Conservation (phyloP, 2,888 invertebrate genomes). For the Andrena bicolor region DNA sequence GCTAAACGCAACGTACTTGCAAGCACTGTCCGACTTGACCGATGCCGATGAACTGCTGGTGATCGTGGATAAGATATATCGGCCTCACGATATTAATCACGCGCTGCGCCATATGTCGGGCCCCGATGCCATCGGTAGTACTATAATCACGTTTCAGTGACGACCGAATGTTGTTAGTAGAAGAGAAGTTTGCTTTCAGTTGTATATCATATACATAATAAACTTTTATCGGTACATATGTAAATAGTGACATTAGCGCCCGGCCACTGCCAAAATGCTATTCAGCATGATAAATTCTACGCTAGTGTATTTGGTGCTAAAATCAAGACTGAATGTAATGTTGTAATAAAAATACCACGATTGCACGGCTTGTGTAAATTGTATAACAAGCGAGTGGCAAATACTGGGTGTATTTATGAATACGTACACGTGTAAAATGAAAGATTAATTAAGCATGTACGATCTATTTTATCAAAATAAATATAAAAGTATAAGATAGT, state of each 20-base stretch:
- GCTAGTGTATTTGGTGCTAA: slow-evolving; percentile 59
- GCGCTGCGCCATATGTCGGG: slow-evolving; percentile 85
- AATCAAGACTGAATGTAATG: slow-evolving; percentile 73
- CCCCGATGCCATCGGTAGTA: slow-evolving; percentile 85
- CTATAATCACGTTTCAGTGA: slow-evolving; percentile 85
- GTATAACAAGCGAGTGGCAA: background rate
- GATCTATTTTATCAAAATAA: slow-evolving; percentile 79
- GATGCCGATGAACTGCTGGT: slow-evolving; percentile 87
- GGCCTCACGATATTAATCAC: slow-evolving; percentile 85
- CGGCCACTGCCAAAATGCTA: slow-evolving; percentile 49
- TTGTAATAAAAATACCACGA: slow-evolving; percentile 32
- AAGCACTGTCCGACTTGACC: slow-evolving; percentile 85
- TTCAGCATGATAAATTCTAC: slow-evolving; percentile 20
- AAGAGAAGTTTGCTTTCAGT: slow-evolving; percentile 12
- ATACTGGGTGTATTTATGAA: slow-evolving; percentile 4
- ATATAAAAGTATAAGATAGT: slow-evolving; percentile 55
- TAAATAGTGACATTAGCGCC: slow-evolving; percentile 38
- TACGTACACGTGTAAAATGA: slow-evolving; percentile 16
- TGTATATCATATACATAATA: slow-evolving; percentile 7
- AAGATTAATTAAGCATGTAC: slow-evolving; percentile 69
- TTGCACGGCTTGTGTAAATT: slow-evolving; percentile 23
- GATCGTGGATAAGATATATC: slow-evolving; percentile 87
- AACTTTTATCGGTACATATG: slow-evolving; percentile 31
- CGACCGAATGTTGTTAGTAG: slow-evolving; percentile 33
- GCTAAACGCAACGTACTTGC: slow-evolving; percentile 79